A percentile compares a stretch with the other conserved stretches of the same genome.
phyloP scores from a whole-genome alignment of 2,888 invertebrate genomes.

The Philereme vetulata region DNA sequence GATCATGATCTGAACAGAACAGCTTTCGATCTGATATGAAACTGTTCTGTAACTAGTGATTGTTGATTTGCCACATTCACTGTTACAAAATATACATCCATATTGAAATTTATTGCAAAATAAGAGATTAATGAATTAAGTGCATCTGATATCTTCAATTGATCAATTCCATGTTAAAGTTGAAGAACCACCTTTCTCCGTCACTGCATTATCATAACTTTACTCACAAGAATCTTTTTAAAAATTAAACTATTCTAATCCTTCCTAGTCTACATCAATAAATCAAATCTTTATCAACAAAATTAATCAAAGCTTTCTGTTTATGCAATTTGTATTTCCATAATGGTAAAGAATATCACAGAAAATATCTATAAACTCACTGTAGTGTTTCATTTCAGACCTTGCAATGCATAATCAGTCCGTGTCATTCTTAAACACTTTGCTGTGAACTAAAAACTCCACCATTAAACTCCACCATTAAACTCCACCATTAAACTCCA shows the following conservation, averaged over 20 bases:
- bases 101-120: conserved; percentile 15
- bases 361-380: too few species aligned
- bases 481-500: too few species aligned
- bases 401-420: too few species aligned
- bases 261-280: not conserved
- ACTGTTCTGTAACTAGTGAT: conserved; percentile 16
- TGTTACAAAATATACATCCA: conserved; percentile 16
- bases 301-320: too few species aligned
- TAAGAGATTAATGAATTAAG: not conserved
- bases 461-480: too few species aligned
- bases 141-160: conserved; percentile 6
- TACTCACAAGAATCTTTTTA: conserved; percentile 4
- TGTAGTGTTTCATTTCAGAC: too few species aligned
- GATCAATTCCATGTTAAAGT: conserved; percentile 21
- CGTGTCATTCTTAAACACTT: too few species aligned
- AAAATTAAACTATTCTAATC: not conserved
- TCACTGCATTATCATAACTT: conserved; percentile 15
- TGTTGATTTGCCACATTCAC: conserved; percentile 23
- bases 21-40: not conserved
- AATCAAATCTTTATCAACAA: too few species aligned
- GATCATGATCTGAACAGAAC: conserved; percentile 1
- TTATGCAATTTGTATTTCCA: too few species aligned
- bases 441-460: too few species aligned
- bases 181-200: conserved; percentile 22
- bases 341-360: too few species aligned